Evolutionary conservation across 2,888 invertebrate species (phyloP).

Genomic region (Perdita meconis): DNA sequence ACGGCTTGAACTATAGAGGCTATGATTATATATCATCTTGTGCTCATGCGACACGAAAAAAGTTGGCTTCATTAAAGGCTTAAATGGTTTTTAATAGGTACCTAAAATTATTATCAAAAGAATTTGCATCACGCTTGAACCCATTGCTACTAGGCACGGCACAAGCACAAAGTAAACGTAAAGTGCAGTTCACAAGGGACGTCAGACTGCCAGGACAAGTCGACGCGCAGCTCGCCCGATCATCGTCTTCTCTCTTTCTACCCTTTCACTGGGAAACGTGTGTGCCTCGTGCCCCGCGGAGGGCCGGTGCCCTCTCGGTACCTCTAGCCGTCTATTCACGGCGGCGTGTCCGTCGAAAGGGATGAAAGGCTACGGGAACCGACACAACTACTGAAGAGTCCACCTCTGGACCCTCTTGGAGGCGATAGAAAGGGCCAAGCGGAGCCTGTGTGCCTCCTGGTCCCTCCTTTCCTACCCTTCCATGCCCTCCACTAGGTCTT

Average conservation of each 20-base stretch:
- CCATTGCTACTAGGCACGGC: slow-evolving; percentile 45
- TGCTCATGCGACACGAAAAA: too few relatives aligned
- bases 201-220: slow-evolving; percentile 57
- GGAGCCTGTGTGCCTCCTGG: slow-evolving; percentile 38
- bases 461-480: slow-evolving; percentile 2
- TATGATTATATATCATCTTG: too few relatives aligned
- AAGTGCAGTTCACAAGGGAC: slow-evolving; percentile 69
- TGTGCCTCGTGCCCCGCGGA: slow-evolving; percentile 56
- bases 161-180: slow-evolving; percentile 47
- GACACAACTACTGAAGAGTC: slow-evolving; percentile 52
- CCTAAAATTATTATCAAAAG: neutral
- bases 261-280: slow-evolving; percentile 53
- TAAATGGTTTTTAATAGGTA: too few relatives aligned
- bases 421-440: slow-evolving; percentile 64
- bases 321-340: slow-evolving; percentile 70
- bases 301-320: slow-evolving; percentile 55
- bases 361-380: slow-evolving; percentile 70
- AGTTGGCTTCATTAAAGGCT: too few relatives aligned
- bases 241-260: slow-evolving; percentile 29
- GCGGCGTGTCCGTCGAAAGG: slow-evolving; percentile 71
- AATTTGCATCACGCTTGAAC: slow-evolving; percentile 33
- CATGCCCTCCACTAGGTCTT: slow-evolving; percentile 43
- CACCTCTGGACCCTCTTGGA: slow-evolving; percentile 49
- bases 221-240: slow-evolving; percentile 30
- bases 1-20: too few relatives aligned